These are phyloP conservation scores for Progne subis DNA, from an alignment of 2,113 vertebrate genomes.

Conservation along the genomic window DNA sequence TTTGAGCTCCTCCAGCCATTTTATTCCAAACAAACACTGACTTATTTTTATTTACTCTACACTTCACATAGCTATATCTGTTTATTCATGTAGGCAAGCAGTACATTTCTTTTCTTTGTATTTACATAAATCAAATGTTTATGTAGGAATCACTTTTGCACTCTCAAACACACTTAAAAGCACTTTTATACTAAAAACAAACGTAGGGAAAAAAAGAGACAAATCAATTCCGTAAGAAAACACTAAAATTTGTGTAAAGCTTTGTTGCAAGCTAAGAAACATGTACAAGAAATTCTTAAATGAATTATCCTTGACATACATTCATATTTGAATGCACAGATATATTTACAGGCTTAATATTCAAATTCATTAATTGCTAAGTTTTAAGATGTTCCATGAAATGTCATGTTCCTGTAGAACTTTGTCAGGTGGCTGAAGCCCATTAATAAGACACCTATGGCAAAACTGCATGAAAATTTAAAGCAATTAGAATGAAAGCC, in stretches of 20 bases:
- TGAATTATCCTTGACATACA: slow-evolving; percentile 45
- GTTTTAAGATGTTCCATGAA: background rate
- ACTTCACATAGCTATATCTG: background rate
- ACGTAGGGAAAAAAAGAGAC: background rate
- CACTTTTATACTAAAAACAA: background rate
- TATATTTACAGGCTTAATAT: slow-evolving; percentile 27
- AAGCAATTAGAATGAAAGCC: slow-evolving; percentile 12
- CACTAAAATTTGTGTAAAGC: background rate
- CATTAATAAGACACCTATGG: background rate
- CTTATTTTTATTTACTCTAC: background rate
- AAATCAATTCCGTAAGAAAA: slow-evolving; percentile 24
- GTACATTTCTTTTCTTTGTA: background rate
- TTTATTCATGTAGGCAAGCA: background rate
- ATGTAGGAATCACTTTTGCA: background rate
- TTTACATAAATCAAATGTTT: slow-evolving; percentile 3
- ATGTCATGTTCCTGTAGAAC: background rate
- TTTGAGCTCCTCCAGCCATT: background rate
- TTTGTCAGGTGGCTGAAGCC: background rate
- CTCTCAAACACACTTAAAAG: background rate
- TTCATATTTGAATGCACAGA: slow-evolving; percentile 32
- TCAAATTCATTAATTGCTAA: background rate
- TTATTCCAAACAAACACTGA: background rate
- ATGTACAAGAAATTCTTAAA: slow-evolving; percentile 54
- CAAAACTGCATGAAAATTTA: slow-evolving; percentile 1
- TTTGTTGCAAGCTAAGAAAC: slow-evolving; percentile 39